These are phyloP conservation scores for Calidris pugnax DNA, from an alignment of 2,113 vertebrate species.

Conservation along the genomic window DNA sequence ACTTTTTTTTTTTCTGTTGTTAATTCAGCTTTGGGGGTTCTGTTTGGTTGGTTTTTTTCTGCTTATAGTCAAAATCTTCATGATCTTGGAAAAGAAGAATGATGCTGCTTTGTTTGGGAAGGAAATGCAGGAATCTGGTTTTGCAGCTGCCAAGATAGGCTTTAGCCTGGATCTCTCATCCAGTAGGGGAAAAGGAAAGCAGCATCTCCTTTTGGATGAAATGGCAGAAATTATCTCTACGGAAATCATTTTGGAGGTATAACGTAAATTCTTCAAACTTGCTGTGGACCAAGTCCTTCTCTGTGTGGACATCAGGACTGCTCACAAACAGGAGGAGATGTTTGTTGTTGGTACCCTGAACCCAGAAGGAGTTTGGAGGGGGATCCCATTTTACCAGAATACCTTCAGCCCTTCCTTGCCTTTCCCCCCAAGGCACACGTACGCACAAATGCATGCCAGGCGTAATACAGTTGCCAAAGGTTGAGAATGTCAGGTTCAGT, in stretches of 20 bases:
- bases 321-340: not conserved
- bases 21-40: not conserved
- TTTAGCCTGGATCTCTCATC: not conserved
- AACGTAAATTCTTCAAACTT: not conserved
- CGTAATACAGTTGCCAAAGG: slow-evolving; percentile 69
- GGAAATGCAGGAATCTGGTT: not conserved
- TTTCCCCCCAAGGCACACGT: not conserved
- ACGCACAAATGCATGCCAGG: not conserved
- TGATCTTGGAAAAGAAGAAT: not conserved
- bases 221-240: not conserved
- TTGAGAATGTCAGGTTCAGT: slow-evolving; percentile 70
- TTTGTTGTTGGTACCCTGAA: not conserved
- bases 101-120: not conserved
- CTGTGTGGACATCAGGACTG: not conserved
- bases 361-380: not conserved
- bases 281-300: not conserved
- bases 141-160: not conserved
- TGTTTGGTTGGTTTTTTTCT: not conserved
- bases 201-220: not conserved
- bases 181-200: not conserved
- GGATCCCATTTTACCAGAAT: not conserved
- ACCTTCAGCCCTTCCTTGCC: not conserved
- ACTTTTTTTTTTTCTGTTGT: not conserved
- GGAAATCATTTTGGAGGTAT: not conserved
- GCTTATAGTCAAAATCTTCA: not conserved